Evolutionary conservation across 2,888 invertebrate species (phyloP).

Genomic region (Apodemia mormo): DNA sequence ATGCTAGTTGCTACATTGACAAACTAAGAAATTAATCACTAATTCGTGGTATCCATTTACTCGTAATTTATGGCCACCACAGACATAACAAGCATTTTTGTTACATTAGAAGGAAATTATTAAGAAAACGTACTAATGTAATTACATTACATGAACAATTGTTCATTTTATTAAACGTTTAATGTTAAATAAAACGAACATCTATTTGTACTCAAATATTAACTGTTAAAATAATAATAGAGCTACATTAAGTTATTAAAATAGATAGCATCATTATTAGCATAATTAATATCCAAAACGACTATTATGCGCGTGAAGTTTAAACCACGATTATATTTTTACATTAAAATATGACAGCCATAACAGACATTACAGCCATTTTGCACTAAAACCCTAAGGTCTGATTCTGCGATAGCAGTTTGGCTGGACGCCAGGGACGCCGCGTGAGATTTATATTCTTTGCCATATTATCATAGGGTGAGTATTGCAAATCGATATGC

Average conservation of each 20-base stretch:
- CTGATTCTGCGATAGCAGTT: constrained; percentile 40
- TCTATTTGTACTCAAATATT: too few species aligned
- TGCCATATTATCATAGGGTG: constrained; percentile 40
- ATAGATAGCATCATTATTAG: not conserved
- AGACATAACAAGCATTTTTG: constrained; percentile 43
- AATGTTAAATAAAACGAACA: too few species aligned
- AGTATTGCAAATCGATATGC: constrained; percentile 25
- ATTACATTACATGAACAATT: too few species aligned
- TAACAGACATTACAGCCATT: constrained; percentile 54
- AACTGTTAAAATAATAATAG: not conserved
- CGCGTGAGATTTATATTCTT: constrained; percentile 59
- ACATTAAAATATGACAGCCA: constrained; percentile 43
- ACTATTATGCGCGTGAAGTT: constrained; percentile 22
- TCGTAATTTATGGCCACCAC: constrained; percentile 27
- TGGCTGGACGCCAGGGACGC: constrained; percentile 59
- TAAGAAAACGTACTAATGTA: too few species aligned
- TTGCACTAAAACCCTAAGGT: constrained; percentile 43
- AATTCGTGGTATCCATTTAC: too few species aligned
- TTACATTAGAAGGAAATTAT: too few species aligned
- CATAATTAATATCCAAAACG: constrained; percentile 19
- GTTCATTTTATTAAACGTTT: too few species aligned
- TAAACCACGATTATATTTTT: constrained; percentile 31
- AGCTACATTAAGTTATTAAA: constrained; percentile 5
- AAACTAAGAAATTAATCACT: too few species aligned
- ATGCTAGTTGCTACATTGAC: too few species aligned